Base-by-base conservation (phyloP, 35 echinoderm and acorn worm genomes). In the Chiridota heheva region DNA sequence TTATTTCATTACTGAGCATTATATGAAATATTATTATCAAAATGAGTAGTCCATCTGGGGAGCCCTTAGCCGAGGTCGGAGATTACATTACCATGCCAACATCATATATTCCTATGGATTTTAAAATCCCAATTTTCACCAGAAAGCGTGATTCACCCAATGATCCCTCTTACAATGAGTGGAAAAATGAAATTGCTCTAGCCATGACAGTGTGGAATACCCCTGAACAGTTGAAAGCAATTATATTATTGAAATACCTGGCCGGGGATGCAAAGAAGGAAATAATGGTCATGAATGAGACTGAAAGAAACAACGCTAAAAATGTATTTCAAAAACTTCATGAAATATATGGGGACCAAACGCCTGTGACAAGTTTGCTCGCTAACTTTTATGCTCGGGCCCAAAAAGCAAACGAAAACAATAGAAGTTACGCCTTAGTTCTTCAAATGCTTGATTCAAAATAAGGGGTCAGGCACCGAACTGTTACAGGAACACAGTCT, bases 161-260 rank as follows among this genome's bases (percentile, higher is more conserved):
- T 69, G 65, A 6, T 20, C 17, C 28, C 20, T 35, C 65, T 12
- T 40, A 35, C 20, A 36, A 7, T 4, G 29, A 40, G 8, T 69
- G 65, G 65, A 32, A 69, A 40, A 12, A 30, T 1, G 64, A 68
- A 18, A 18, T 68, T 26, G 5, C 18, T 15, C 30, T 39, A 33
- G 65, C 65, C 22, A 7, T 17, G 4, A 69, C 31, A 69, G 28
- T 36, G 20, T 69, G 65, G 65, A 69, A 40, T 7, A 69, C 65
- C 6, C 65, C 27, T 8, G 65, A 69, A 8, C 29, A 69, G 4
- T 36, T 35, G 29, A 69, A 2, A 40, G 6, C 65, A 69, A 69
- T 69, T 31, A 2, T 69, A 30, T 8, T 69, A 35, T 12, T 69
- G 65, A 20, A 34, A 20, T 69, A 69, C 65, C 36, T 69, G 65